Base-by-base conservation (phyloP, 1,140 invertebrate genomes). In the Lucilia sericata region DNA sequence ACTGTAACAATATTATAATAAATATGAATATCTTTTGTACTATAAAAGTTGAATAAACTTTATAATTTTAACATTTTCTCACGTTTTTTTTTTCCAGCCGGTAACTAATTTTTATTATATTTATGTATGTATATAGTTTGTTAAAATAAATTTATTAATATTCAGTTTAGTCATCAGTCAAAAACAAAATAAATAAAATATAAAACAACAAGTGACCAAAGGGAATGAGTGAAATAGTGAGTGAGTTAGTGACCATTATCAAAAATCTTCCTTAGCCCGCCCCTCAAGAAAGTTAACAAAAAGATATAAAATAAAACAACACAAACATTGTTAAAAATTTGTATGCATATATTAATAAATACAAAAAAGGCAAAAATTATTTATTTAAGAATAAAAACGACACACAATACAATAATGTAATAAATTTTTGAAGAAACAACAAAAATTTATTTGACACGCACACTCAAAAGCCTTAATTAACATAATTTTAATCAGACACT, bases 11-110 rank as follows among this genome's bases (percentile, higher is more conserved):
- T 8, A 42, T 42, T 2, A 42, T 42, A 42, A 42, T 42, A 42
- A 42, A 42, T 42, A 42, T 42, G 10, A 42, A 42, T 8, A 42
- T 42, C 42, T 42, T 42, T 42, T 42, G 42, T 42, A 30, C 25
- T 30, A 42, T 42, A 70, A 70, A 70, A 70, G 65, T 70, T 70
- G 65, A 70, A 70, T 70, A 70, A 70, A 70, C 65, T 70, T 70
- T 21, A 8, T 70, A 70, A 19, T 19, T 70, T 70, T 12, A 70
- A 70, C 65, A 70, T 70, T 70, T 70, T 70, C 65, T 70, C 65
- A 70, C 65, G 65, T 70, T 70, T 17, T 60, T 60, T 60, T 60
- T 60, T 70, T 70, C 21, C 25, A 30, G 19, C 65, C 65, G 65
- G 65, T 70, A 21, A 70, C 65, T 12, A 70, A 70, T 70, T 70